Evolutionary conservation across 2,888 invertebrate genomes (phyloP), one percentile per base, ranked within the genome.

Genomic region (Heteromurus nitidus): DNA sequence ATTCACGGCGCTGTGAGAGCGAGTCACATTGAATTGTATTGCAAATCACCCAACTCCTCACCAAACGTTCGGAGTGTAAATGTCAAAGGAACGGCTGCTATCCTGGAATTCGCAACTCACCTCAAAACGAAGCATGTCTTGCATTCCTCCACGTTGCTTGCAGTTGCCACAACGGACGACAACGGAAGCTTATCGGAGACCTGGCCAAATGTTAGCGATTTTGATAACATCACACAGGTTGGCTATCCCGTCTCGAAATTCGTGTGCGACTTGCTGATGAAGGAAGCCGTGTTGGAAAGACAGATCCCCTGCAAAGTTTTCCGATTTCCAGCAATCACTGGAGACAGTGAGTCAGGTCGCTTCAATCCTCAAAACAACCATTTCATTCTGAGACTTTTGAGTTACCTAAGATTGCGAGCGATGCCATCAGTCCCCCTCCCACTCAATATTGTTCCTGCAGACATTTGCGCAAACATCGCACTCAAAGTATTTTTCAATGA

Each of bases 11-110:
- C 72, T 2, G 72, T 31, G 0, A 80, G 73, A 36, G 30, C 58
- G 0, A 65, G 20, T 36, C 72, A 80, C 26, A 30, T 67, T 3
- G 80, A 85, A 24, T 7, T 24, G 3, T 85, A 85, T 62, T n/a
- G 44, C 2, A 81, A 85, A 24, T 7, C 26, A 1, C 2, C 13
- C 28, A 18, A 26, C 1, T 16, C 30, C 20, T 24, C 26, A 28
- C 26, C 30, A 3, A 47, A 22, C 22, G 36, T 31, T 3, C 53
- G 69, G 2, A 31, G 7, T 11, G 69, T 69, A 20, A 69, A 69
- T 31, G 53, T 69, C 9, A 9, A 36, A 22, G 69, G 69, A 36
- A 53, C 44, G 0, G 2, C 26, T 0, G 7, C 22, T 0, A 55
- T 69, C 13, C 42, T 53, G 36, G 69, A 69, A 24, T 69, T 69